phyloP scores from a whole-genome alignment of 2,797 vertebrate species.

The Enteromius argenteus region DNA sequence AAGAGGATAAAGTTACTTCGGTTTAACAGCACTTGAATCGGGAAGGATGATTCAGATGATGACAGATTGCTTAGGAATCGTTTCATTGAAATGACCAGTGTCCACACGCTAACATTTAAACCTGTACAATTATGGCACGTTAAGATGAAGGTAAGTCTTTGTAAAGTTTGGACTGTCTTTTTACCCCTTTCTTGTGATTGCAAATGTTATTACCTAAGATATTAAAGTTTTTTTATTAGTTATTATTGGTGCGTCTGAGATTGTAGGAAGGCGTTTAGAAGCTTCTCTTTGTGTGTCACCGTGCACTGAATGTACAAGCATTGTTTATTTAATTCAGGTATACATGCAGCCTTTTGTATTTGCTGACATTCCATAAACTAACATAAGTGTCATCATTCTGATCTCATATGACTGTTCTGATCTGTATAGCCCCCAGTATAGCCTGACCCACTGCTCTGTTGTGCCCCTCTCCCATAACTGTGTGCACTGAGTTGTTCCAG shows the following conservation, averaged over 20 bases:
- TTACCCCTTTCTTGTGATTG: neutral
- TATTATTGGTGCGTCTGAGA: neutral
- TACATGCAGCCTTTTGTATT: neutral
- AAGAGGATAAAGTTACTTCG: slow-evolving; percentile 17
- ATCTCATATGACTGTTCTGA: slow-evolving; percentile 27
- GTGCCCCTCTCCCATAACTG: slow-evolving; percentile 30
- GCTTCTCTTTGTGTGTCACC: neutral
- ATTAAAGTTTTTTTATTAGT: neutral
- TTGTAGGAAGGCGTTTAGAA: neutral
- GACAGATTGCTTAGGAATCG: slow-evolving; percentile 48
- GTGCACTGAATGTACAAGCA: neutral
- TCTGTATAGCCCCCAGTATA: slow-evolving; percentile 27
- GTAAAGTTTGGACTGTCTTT: neutral
- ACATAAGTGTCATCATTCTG: slow-evolving; percentile 25
- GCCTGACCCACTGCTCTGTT: slow-evolving; percentile 39
- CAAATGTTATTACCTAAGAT: neutral
- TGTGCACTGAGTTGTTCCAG: slow-evolving; percentile 45
- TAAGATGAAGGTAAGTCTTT: slow-evolving; percentile 38
- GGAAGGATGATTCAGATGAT: slow-evolving; percentile 21
- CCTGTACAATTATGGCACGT: neutral
- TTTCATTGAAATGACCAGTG: slow-evolving; percentile 34
- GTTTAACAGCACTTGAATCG: neutral
- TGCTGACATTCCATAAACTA: neutral
- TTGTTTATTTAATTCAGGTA: neutral
- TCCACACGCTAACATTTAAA: slow-evolving; percentile 11